These are phyloP conservation scores for Linnaemya tessellans DNA, from an alignment of 2,888 invertebrate species.

Conservation along the genomic window DNA sequence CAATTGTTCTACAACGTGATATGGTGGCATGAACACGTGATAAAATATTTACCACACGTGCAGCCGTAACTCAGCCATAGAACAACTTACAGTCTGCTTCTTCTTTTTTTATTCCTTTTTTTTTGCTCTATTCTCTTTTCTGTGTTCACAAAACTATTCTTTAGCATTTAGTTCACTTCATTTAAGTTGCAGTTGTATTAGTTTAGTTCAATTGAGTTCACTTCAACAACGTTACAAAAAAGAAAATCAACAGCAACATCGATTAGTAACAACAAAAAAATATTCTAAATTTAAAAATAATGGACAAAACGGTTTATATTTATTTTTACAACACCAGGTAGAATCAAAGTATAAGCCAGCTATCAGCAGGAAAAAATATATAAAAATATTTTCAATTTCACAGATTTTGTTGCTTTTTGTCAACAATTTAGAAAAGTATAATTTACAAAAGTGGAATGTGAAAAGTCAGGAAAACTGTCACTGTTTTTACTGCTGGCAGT, in stretches of 20 bases:
- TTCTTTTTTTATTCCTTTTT: neutral
- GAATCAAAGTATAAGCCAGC: conserved; percentile 13
- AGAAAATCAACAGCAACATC: conserved; percentile 58
- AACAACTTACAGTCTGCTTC: conserved; percentile 19
- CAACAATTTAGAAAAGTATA: neutral
- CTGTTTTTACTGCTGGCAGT: no score
- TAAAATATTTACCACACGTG: conserved; percentile 73
- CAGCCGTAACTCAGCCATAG: conserved; percentile 61
- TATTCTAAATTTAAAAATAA: conserved; percentile 63
- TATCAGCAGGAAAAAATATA: neutral
- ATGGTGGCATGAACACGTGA: conserved; percentile 73
- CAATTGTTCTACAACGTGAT: conserved; percentile 73
- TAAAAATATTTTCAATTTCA: neutral
- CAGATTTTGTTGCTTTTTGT: neutral
- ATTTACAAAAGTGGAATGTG: neutral
- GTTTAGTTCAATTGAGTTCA: conserved; percentile 59
- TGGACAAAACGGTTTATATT: conserved; percentile 32
- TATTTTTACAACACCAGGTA: neutral
- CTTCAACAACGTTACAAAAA: conserved; percentile 54
- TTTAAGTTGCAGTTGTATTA: conserved; percentile 51
- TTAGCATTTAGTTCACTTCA: conserved; percentile 37
- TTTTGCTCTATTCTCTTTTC: neutral
- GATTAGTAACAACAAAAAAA: conserved; percentile 28
- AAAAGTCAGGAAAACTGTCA: no score
- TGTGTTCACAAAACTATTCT: conserved; percentile 8